Base-by-base conservation (phyloP, 2,888 invertebrate species). In the Troilus luridus region DNA sequence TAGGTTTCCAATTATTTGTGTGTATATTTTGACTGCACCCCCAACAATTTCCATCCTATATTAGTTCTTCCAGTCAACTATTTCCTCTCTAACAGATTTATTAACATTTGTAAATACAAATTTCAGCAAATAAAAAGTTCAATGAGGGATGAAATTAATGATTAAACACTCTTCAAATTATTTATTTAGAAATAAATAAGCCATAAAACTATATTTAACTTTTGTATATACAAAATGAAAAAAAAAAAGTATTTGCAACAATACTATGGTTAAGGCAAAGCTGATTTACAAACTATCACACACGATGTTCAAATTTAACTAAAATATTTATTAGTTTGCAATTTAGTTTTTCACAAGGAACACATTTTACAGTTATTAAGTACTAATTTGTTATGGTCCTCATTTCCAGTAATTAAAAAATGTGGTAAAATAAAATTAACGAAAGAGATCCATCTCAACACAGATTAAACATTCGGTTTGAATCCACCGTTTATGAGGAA, bases 101-200 rank as follows among this genome's bases (percentile, higher is more conserved):
- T n/a, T n/a, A 62, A 62, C 21, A 8, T n/a, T n/a, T 10, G n/a
- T 64, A 64, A 64, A 72, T 72, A 7, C n/a, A 9, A 64, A 72
- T 11, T 17, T n/a, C 17, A 8, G 14, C 0, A 11, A n/a, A 85
- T 81, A 54, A 41, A 81, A 81, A 81, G 21, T 81, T 17, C 72
- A 72, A 8, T 77, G 0, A 85, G 56, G 85, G n/a, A 58, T 56
- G 11, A 12, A 85, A 58, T 85, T 12, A 85, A 85, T 56, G n/a
- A 85, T 12, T 17, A 85, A 56, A 10, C 85, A 85, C 85, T 85
- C 85, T 89, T 89, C 9, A 89, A 41, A 12, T 64, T 64, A 64
- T 89, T 89, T 89, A 89, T 89, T 89, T 89, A 89, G 60, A 89
- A 89, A 89, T 89, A 89, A 89, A 89, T 89, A 89, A 89, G 89